Evolutionary conservation across 2,888 invertebrate genomes (phyloP), one percentile per base, ranked within the genome.

Genomic region (Poecilobothrus nobilitatus): DNA sequence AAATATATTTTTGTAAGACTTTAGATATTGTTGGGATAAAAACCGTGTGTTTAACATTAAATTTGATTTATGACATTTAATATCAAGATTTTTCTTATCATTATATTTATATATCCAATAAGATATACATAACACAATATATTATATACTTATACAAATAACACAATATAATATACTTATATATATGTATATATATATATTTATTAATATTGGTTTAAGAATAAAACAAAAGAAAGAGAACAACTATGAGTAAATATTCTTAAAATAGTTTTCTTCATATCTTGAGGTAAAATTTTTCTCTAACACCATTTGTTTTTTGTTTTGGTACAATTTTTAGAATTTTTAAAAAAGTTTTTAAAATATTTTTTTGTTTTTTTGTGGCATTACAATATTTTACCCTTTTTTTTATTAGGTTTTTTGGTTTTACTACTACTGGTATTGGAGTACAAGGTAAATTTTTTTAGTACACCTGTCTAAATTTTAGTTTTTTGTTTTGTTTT

Each of bases 51-150:
- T 53, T 53, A 8, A n/a, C 53, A 53, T 53, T 53, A 53, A 53
- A 53, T 53, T 53, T 53, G 53, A 53, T 53, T 53, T 53, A 53
- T 53, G 18, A 53, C 18, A 53, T 53, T 53, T 53, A 53, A 53
- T 53, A 53, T 18, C 53, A 53, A 18, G 18, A 53, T 53, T 53
- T 53, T 53, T 15, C 6, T 53, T 15, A 53, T 53, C 53, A 1
- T 53, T 53, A 53, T 27, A 27, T 27, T 27, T 27, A n/a, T n/a
- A n/a, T n/a, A n/a, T n/a, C n/a, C n/a, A n/a, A n/a, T n/a, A n/a
- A n/a, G n/a, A n/a, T n/a, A n/a, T n/a, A n/a, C n/a, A n/a, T 27
- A 27, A 27, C 5, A 27, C 27, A 27, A 27, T 27, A 27, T 27
- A n/a, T 27, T 27, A 27, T 27, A 27, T 27, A 27, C 27, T 4